Base-by-base conservation (phyloP, 64 coral and sea anemone species). In the Dendrophyllia cribrosa region DNA sequence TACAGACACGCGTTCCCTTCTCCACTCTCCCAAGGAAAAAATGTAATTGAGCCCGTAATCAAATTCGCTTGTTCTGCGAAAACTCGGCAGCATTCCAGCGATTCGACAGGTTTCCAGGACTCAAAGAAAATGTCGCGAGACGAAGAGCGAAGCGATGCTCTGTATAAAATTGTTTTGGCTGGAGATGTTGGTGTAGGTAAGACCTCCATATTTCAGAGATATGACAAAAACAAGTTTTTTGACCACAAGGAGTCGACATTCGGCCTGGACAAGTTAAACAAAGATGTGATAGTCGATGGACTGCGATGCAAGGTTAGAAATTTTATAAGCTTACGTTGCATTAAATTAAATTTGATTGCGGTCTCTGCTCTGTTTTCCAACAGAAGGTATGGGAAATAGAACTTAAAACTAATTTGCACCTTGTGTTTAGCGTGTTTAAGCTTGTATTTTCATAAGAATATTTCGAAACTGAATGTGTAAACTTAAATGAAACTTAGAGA, bases 111-210 rank as follows among this genome's bases (percentile, higher is more conserved):
- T 56, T 56, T 5, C 53, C 12, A 56, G 7, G 53, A 56, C 12
- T 56, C 53, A 6, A 56, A 56, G 53, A 12, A 56, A 56, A 56
- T 56, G 53, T 56, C 3, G 53, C 7, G 53, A 56, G 7, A 1
- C 44, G 69, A 48, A 9, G 45, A 89, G 51, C 13, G 22, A 0
- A 66, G 15, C 43, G 60, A 87, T 68, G 88, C 88, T 2, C 66
- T 97, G 3, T 97, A 97, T 44, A 97, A 97, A 94, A 60, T 97
- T 72, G 92, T 97, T 20, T 50, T 97, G 19, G 95, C 80, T 76
- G 95, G 95, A 9, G 91, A 97, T 44, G 72, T 94, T 50, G 95
- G 92, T 75, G 95, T 97, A 22, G 95, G 95, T 16, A 97, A 97
- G 44, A 94, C 95, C 5, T 94, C 95, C 0, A 73, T 97, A 58